These are phyloP conservation scores for Rhyzopertha dominica DNA, from an alignment of 1,140 invertebrate species.

Conservation along the genomic window DNA sequence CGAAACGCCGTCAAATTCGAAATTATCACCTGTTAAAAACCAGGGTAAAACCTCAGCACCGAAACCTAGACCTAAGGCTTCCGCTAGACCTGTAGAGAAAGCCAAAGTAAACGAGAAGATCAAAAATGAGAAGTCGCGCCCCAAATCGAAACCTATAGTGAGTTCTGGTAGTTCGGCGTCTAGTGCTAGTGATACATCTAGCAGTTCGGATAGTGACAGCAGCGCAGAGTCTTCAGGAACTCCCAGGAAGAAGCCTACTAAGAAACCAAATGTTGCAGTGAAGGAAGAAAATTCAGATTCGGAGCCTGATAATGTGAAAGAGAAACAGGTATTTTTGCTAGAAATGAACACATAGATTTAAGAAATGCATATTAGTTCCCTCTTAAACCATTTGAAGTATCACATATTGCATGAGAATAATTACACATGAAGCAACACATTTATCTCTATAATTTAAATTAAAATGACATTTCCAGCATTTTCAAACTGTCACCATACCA, in stretches of 20 bases:
- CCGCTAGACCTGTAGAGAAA: conserved; percentile 36
- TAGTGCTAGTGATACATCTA: conserved; percentile 39
- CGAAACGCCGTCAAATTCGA: conserved; percentile 43
- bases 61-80: conserved; percentile 41
- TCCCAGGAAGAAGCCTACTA: conserved; percentile 42
- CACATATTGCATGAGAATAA: too few relatives aligned
- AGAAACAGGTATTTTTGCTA: conserved; percentile 41
- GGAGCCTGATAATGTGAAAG: conserved; percentile 28
- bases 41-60: conserved; percentile 21
- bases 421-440: too few relatives aligned
- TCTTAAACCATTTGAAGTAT: too few relatives aligned
- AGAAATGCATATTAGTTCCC: too few relatives aligned
- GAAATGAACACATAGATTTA: too few relatives aligned
- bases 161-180: conserved; percentile 47
- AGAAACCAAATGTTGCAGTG: conserved; percentile 36
- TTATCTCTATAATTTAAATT: too few relatives aligned
- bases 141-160: conserved; percentile 42
- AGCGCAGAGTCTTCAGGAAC: conserved; percentile 39
- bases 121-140: conserved; percentile 36
- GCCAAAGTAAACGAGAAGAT: conserved; percentile 30
- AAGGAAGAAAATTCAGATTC: conserved; percentile 40
- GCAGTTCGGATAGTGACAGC: conserved; percentile 42
- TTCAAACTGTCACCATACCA: too few relatives aligned
- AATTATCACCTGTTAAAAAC: conserved; percentile 24
- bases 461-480: too few relatives aligned